phyloP scores from a whole-genome alignment of 2,797 vertebrate genomes.

The Myripristis jacobus region DNA sequence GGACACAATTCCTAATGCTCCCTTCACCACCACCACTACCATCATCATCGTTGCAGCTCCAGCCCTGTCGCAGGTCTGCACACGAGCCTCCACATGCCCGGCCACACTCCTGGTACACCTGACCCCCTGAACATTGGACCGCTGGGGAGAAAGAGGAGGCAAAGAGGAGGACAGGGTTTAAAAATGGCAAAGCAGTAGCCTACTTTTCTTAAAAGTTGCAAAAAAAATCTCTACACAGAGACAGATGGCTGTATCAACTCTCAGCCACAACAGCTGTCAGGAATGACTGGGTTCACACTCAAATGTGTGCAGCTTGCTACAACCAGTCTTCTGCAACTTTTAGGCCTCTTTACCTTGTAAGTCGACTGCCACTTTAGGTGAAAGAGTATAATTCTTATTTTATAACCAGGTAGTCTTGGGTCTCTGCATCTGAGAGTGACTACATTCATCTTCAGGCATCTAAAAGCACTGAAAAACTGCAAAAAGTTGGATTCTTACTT shows the following conservation, averaged over 20 bases:
- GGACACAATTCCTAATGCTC: conserved; percentile 79
- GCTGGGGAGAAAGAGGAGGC: conserved; percentile 68
- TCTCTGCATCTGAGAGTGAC: too few species aligned
- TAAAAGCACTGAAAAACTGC: too few species aligned
- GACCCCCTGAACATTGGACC: conserved; percentile 84
- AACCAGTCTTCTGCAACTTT: neutral
- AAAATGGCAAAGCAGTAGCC: neutral
- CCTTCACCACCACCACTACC: conserved; percentile 2
- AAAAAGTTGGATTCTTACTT: too few species aligned
- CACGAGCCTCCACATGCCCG: conserved; percentile 83
- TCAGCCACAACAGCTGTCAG: too few species aligned
- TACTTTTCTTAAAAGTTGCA: too few species aligned
- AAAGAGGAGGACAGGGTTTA: neutral
- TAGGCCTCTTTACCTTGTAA: neutral
- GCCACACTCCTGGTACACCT: conserved; percentile 89
- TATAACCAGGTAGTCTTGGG: too few species aligned
- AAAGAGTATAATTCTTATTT: too few species aligned
- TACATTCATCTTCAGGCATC: too few species aligned
- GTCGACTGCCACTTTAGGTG: too few species aligned
- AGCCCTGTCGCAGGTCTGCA: conserved; percentile 72
- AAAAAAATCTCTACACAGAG: too few species aligned
- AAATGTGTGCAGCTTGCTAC: neutral
- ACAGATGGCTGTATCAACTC: too few species aligned
- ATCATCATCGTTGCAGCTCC: conserved; percentile 70
- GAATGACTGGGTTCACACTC: too few species aligned